Conservation (phyloP, 2,113 vertebrate species). For the Daphoenositta chrysoptera region DNA sequence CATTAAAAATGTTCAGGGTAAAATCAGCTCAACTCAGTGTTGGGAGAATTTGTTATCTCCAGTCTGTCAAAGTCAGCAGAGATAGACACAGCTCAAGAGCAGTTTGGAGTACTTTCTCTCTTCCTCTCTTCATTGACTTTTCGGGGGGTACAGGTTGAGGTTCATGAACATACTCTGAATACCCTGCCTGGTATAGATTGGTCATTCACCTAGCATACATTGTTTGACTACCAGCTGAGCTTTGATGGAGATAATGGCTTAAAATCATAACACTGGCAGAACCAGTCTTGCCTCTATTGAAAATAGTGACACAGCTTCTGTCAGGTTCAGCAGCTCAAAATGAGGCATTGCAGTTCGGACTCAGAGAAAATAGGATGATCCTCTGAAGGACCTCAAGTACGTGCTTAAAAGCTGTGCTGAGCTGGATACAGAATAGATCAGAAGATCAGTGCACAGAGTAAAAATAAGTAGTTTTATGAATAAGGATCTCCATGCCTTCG, state of each 20-base stretch:
- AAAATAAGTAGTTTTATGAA: neutral
- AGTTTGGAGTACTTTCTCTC: neutral
- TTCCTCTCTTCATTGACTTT: neutral
- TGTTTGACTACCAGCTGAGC: neutral
- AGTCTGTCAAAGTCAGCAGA: neutral
- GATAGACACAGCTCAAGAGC: neutral
- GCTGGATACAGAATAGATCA: neutral
- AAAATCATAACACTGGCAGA: neutral
- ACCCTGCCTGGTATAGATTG: neutral
- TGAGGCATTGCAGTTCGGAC: neutral
- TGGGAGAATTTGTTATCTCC: neutral
- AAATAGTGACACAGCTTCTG: neutral
- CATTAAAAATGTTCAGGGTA: neutral
- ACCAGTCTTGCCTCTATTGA: neutral
- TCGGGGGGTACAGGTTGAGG: neutral
- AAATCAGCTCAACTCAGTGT: neutral
- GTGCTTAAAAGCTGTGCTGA: neutral
- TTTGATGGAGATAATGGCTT: neutral
- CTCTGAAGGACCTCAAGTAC: neutral
- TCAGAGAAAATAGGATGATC: neutral
- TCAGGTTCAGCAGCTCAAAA: neutral
- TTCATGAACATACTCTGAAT: neutral
- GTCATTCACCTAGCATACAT: neutral
- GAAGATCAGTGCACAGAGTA: neutral
- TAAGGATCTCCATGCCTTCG: neutral